A percentile compares a stretch with the other conserved stretches of the same genome.
Evolutionary conservation across 2,113 vertebrate species (phyloP).

Genomic region (Semnornis frantzii): DNA sequence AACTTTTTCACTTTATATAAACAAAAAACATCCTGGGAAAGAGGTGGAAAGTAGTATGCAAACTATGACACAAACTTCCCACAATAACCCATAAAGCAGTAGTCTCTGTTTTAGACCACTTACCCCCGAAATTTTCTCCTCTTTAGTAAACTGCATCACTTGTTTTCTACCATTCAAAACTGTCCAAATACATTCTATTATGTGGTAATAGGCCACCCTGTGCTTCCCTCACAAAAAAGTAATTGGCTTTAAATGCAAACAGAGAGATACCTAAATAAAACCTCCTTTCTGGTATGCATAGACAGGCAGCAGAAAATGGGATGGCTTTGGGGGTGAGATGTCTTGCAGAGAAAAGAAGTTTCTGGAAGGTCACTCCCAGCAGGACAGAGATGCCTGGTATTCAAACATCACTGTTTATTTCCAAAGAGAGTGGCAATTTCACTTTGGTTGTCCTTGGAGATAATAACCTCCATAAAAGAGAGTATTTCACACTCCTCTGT

Average conservation of each 20-base stretch:
- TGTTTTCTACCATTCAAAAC: constrained; percentile 10
- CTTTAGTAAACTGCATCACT: constrained; percentile 8
- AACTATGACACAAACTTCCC: neutral
- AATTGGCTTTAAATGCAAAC: constrained; percentile 32
- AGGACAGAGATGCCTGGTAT: constrained; percentile 19
- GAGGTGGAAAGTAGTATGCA: neutral
- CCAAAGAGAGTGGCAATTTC: constrained; percentile 18
- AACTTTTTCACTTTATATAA: neutral
- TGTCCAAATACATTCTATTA: neutral
- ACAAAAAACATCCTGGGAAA: neutral
- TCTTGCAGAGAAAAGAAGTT: constrained; percentile 39
- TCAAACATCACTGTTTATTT: constrained; percentile 32
- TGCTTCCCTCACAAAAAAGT: neutral
- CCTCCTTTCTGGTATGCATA: neutral
- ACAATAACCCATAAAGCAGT: neutral
- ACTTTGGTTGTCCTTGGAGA: constrained; percentile 7
- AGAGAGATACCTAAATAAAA: constrained; percentile 13
- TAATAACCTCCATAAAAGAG: constrained; percentile 42
- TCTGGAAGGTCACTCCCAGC: constrained; percentile 57
- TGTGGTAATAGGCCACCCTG: neutral
- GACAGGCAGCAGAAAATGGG: constrained; percentile 11
- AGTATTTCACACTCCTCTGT: neutral
- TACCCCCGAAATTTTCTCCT: neutral
- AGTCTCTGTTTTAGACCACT: neutral
- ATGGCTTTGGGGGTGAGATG: neutral